These are phyloP conservation scores for Saxicola maurus DNA, from an alignment of 2,797 vertebrate species.

Conservation along the genomic window DNA sequence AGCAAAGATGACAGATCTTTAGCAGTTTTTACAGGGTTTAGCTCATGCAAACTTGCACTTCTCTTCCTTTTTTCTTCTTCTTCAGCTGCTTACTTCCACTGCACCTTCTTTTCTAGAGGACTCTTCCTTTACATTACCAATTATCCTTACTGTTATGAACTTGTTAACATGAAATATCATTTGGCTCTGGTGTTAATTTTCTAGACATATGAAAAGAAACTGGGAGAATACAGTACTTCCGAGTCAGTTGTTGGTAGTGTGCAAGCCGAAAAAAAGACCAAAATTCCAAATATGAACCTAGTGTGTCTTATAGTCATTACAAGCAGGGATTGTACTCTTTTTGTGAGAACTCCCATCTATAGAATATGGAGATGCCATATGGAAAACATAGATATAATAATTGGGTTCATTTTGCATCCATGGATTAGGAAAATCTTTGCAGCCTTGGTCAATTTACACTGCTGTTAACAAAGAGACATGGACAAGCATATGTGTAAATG, in stretches of 20 bases:
- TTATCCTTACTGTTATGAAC: background rate
- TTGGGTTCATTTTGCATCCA: background rate
- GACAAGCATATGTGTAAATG: background rate
- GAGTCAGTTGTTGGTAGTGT: slow-evolving; percentile 40
- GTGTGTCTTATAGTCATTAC: background rate
- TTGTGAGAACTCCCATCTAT: slow-evolving; percentile 30
- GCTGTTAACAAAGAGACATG: background rate
- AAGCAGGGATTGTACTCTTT: background rate
- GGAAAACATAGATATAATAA: slow-evolving; percentile 34
- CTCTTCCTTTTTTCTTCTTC: background rate
- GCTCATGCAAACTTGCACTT: background rate
- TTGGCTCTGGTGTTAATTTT: background rate
- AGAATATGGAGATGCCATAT: slow-evolving; percentile 22
- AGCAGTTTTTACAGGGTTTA: background rate
- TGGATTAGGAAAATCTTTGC: slow-evolving; percentile 2
- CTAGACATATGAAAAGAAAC: background rate
- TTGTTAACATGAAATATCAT: background rate
- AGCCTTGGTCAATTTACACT: background rate
- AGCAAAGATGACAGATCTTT: background rate
- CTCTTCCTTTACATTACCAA: background rate
- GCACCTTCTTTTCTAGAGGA: background rate
- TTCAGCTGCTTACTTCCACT: background rate
- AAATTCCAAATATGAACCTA: slow-evolving; percentile 14
- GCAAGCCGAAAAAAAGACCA: background rate
- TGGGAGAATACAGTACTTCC: background rate